Evolutionary conservation across 2,113 vertebrate genomes (phyloP), one percentile per base, ranked within the genome.

Genomic region (Myotis yumanensis): DNA sequence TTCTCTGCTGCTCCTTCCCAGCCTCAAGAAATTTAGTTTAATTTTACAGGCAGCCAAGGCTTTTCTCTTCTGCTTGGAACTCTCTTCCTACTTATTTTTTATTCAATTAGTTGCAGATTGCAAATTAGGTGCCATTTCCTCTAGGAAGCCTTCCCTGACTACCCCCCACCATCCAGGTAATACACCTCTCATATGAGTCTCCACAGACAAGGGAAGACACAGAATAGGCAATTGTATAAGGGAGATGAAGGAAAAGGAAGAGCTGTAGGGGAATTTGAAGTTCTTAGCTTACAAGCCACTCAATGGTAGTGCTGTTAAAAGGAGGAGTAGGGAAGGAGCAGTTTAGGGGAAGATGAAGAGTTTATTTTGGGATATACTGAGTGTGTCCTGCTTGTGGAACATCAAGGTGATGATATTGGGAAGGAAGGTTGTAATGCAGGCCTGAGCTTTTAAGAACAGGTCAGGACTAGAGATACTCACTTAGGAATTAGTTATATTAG

Each of bases 311-410:
- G 12, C 4, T 59, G 2, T 68, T 87, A 46, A 52, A 52, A 66
- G 20, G 68, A 85, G 22, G 64, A 84, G 8, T 16, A 80, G 52
- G 76, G 35, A 76, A 71, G 32, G 64, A 51, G 46, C 1, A 68
- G 8, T 43, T 66, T 57, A 52, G 48, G 35, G 48, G 62, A 80
- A 80, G 46, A 72, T 28, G 11, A 37, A n/a, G 4, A 23, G 16
- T 71, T 86, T 92, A 57, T 71, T 92, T 93, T 87, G 76, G 18
- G 59, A 52, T 75, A 40, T n/a, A 35, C 17, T 94, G 35, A 75
- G 43, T 62, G 57, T 51, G 23, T 69, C 46, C 71, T 84, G 23
- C 30, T 28, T 51, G 12, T 66, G 54, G 43, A 25, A 54, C 68
- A 89, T 62, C 43, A 59, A 54, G 43, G 46, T 66, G 32, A 64